Conservation (phyloP, 1,140 invertebrate species). For the Dreissena rostriformis region DNA sequence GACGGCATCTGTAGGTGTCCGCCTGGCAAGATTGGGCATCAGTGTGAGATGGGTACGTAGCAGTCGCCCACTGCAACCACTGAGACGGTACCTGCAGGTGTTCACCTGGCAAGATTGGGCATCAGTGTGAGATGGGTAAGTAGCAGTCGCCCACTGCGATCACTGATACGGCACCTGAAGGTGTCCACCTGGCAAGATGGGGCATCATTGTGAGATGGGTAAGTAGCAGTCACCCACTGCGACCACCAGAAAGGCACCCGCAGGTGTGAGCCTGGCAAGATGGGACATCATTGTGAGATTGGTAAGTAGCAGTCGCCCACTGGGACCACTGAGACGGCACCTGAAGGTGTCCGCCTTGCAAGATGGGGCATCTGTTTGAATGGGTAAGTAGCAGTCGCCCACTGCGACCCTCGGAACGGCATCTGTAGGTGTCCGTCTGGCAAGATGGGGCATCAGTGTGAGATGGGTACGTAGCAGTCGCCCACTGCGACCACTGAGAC, state of each 20-base stretch:
- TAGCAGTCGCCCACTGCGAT: too few relatives aligned
- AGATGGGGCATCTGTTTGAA: slow-evolving; percentile 68
- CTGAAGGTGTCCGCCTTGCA: slow-evolving; percentile 90
- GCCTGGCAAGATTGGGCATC: slow-evolving; percentile 82
- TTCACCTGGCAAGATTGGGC: too few relatives aligned
- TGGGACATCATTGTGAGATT: slow-evolving; percentile 66
- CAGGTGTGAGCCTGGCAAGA: slow-evolving; percentile 84
- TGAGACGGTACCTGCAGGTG: slow-evolving; percentile 91
- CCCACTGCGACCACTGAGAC: too few relatives aligned
- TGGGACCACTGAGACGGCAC: slow-evolving; percentile 94
- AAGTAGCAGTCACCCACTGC: too few relatives aligned
- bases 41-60: slow-evolving; percentile 59
- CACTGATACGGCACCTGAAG: too few relatives aligned
- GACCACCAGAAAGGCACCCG: too few relatives aligned
- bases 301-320: slow-evolving; percentile 83
- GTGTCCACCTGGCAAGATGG: too few relatives aligned
- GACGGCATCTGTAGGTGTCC: slow-evolving; percentile 92
- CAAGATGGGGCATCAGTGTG: too few relatives aligned
- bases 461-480: too few relatives aligned
- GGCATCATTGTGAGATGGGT: slow-evolving; percentile 64
- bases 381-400: slow-evolving; percentile 82
- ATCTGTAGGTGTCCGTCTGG: too few relatives aligned
- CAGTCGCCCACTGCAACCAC: slow-evolving; percentile 91
- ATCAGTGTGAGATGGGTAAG: too few relatives aligned
- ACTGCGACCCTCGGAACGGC: slow-evolving; percentile 92